Percentiles rank a stretch among this genome's conserved stretches.
Evolutionary conservation across 2,888 invertebrate genomes (phyloP).

Genomic region (Morinoia aosen): DNA sequence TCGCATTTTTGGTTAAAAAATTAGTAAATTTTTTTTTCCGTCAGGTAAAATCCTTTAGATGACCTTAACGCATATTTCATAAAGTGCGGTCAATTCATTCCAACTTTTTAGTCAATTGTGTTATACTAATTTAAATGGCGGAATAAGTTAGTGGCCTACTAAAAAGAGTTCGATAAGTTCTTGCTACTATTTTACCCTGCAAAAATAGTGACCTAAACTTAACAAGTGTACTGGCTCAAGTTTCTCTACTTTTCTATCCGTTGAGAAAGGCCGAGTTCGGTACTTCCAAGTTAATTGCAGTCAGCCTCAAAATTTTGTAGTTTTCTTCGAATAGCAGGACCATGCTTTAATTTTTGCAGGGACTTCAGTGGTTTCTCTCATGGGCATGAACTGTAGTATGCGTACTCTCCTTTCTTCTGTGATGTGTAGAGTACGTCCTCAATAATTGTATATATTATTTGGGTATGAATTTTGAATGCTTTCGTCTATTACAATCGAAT

Average conservation of each 20-base stretch:
- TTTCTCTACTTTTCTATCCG: too few species aligned
- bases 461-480: too few species aligned
- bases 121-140: too few species aligned
- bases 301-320: background rate
- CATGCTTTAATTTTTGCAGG: background rate
- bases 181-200: background rate
- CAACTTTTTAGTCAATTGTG: too few species aligned
- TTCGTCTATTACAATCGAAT: too few species aligned
- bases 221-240: too few species aligned
- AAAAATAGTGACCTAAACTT: too few species aligned
- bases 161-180: background rate
- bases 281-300: background rate
- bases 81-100: too few species aligned
- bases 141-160: background rate
- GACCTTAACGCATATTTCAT: too few species aligned
- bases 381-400: background rate
- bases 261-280: background rate
- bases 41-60: too few species aligned
- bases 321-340: background rate
- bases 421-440: too few species aligned
- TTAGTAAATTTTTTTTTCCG: background rate
- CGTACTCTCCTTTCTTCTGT: background rate
- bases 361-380: background rate
- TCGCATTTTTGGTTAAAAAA: background rate
- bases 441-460: too few species aligned